These are phyloP conservation scores for Lepidocolaptes lacrymiger DNA, from an alignment of 2,797 vertebrate species.

Conservation along the genomic window DNA sequence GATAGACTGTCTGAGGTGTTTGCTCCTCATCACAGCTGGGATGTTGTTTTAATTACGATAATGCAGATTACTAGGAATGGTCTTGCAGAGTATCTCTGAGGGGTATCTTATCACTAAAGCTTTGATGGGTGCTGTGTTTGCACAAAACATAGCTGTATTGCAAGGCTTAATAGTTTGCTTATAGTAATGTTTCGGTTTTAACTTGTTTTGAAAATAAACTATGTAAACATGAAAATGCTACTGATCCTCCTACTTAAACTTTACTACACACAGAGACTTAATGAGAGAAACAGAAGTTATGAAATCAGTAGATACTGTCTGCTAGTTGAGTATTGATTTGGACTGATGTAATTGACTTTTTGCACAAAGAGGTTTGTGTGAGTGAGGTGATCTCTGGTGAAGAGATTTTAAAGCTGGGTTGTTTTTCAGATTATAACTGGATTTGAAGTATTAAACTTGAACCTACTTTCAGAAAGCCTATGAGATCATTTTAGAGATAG, in stretches of 20 bases:
- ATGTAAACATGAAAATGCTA: not conserved
- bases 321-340: not conserved
- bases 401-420: not conserved
- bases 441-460: not conserved
- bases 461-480: not conserved
- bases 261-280: not conserved
- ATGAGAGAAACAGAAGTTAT: not conserved
- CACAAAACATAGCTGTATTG: not conserved
- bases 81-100: not conserved
- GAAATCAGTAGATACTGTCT: not conserved
- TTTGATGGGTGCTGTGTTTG: constrained; percentile 19
- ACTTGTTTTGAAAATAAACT: constrained; percentile 29
- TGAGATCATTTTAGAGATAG: not conserved
- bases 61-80: not conserved
- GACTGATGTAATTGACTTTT: not conserved
- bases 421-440: not conserved
- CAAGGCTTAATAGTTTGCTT: not conserved
- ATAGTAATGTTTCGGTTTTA: not conserved
- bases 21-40: too few relatives aligned
- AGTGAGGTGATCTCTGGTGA: not conserved
- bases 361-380: not conserved
- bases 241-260: constrained; percentile 33
- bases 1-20: not conserved
- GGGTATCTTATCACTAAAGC: not conserved
- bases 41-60: not conserved